These are phyloP conservation scores for Mormyrops attenuatus DNA, from an alignment of 2,797 vertebrate species.

Conservation along the genomic window DNA sequence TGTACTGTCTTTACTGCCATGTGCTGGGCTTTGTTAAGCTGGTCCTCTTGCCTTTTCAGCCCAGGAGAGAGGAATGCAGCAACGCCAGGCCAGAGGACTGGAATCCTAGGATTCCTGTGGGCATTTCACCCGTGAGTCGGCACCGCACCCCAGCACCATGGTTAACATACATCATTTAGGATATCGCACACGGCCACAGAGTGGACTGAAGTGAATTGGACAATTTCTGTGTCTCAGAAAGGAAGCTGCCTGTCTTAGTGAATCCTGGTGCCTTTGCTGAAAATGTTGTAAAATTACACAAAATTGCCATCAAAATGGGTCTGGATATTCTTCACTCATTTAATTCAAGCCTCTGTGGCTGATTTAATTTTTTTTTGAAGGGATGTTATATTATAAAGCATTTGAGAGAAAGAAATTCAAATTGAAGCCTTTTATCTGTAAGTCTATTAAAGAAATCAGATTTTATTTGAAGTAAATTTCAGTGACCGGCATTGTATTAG, in stretches of 20 bases:
- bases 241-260: neutral
- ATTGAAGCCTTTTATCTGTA: neutral
- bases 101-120: conserved; percentile 73
- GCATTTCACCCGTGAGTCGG: conserved; percentile 71
- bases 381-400: neutral
- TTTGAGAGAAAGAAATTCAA: neutral
- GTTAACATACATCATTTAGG: neutral
- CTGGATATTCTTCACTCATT: neutral
- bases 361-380: neutral
- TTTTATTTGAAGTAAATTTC: neutral
- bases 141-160: neutral
- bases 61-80: conserved; percentile 71
- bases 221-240: neutral
- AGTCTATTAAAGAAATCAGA: neutral
- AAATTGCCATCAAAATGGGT: neutral
- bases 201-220: neutral
- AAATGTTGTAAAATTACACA: neutral
- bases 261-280: neutral
- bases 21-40: conserved; percentile 41
- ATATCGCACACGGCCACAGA: neutral
- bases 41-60: conserved; percentile 49
- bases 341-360: neutral
- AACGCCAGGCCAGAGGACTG: conserved; percentile 69
- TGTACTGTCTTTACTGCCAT: conserved; percentile 26
- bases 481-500: neutral